Evolutionary conservation across 1,140 invertebrate genomes (phyloP), one percentile per base, ranked within the genome.

Genomic region (Drosophila novamexicana): DNA sequence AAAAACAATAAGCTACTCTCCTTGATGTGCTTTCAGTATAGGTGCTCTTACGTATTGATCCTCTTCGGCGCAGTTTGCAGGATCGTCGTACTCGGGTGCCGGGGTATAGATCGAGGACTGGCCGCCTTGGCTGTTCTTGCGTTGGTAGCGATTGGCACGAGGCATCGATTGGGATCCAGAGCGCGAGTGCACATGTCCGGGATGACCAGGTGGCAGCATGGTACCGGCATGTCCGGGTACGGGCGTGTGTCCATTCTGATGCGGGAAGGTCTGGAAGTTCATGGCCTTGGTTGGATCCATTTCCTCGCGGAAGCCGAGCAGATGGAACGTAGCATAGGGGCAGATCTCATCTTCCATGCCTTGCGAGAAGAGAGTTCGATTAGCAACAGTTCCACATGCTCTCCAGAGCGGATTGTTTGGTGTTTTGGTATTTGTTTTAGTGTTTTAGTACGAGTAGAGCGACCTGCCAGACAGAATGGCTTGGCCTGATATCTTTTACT

Each of bases 341-440:
- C 97, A 98, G 92, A 98, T 98, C 92, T 98, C 97, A 93, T 98
- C 97, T 92, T 98, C 97, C 95, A 97, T 97, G 92, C 97, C 97
- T 96, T 90, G 42, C 54, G 63, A 36, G 12, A 77, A 12, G 52
- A 68, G 5, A 44, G 32, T 7, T 54, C 56, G 44, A 58, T 86
- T 86, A 88, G 50, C 7, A 22, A 0, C 4, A 14, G 32, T 40
- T 44, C 8, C 22, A 2, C 1, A 12, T 12, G 4, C 0, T 7
- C 18, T 7, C 29, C 39, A 4, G 42, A 22, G 36, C 42, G 18
- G 6, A 9, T 10, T 37, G 62, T 36, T 59, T 29, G 54, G 53
- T 56, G 37, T 67, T 36, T 37, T 71, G 61, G 52, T 62, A 50
- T n/a, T 70, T 63, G 75, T 59, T 85, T 85, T 89, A 88, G 83